These are phyloP conservation scores for Passerculus sandwichensis DNA, from an alignment of 2,797 vertebrate species.

Conservation along the genomic window DNA sequence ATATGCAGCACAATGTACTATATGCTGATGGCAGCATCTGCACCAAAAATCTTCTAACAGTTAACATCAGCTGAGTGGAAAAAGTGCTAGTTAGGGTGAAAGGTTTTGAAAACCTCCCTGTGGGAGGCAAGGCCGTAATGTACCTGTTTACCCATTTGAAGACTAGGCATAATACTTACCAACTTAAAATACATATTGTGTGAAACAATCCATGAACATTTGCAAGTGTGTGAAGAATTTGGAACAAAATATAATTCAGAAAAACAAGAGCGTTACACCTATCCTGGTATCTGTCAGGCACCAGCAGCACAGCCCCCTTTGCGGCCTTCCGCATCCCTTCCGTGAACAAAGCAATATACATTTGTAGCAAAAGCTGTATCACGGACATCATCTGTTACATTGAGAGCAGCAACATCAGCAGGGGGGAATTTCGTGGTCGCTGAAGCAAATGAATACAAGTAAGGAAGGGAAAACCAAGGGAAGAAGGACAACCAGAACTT, in stretches of 20 bases:
- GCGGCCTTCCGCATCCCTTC: background rate
- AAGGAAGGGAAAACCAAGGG: background rate
- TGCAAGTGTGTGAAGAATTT: background rate
- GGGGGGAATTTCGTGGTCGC: background rate
- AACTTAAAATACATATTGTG: background rate
- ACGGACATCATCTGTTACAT: background rate
- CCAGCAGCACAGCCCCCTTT: background rate
- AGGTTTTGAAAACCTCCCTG: background rate
- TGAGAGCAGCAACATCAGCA: background rate
- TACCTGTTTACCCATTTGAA: background rate
- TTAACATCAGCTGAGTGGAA: background rate
- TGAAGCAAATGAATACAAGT: background rate
- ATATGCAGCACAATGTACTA: background rate
- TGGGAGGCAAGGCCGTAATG: background rate
- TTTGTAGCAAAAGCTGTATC: constrained; percentile 11
- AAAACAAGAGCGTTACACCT: background rate
- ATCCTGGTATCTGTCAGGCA: background rate
- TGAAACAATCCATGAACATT: background rate
- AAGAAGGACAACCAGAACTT: background rate
- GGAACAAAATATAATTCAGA: background rate
- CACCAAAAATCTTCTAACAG: background rate
- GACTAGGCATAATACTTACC: background rate
- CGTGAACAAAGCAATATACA: background rate
- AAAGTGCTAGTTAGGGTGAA: background rate
- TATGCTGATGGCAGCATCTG: background rate